Evolutionary conservation across 64 coral and sea anemone genomes (phyloP).

Genomic region (Pachyseris speciosa): DNA sequence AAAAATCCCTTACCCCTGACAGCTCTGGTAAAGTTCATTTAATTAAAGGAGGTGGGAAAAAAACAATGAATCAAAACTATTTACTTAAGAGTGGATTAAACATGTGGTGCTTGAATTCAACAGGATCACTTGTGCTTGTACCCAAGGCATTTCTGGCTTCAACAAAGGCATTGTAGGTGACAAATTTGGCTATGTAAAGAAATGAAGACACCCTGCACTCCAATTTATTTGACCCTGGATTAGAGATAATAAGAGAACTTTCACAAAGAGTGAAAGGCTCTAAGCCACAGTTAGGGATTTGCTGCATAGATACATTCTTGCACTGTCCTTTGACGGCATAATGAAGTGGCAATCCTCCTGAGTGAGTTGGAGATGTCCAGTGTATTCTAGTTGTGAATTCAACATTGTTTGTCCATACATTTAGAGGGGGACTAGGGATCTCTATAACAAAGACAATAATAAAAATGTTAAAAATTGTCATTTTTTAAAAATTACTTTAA

Average conservation of each 20-base stretch:
- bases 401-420: slow-evolving; percentile 37
- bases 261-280: background rate
- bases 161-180: background rate
- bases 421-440: slow-evolving; percentile 7
- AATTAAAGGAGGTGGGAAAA: background rate
- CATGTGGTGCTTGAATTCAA: background rate
- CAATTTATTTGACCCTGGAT: background rate
- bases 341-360: background rate
- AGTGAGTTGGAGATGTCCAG: background rate
- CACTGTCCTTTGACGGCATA: slow-evolving; percentile 35
- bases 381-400: background rate
- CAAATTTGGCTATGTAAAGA: background rate
- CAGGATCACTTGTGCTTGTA: background rate
- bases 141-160: slow-evolving; percentile 10
- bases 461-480: background rate
- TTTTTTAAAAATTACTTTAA: background rate
- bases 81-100: background rate
- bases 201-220: background rate
- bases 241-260: too few relatives aligned
- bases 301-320: background rate
- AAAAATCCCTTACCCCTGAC: background rate
- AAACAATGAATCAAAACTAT: background rate
- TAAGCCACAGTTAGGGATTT: background rate
- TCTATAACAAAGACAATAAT: background rate
- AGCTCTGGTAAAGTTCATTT: background rate